phyloP scores from a whole-genome alignment of 1,140 invertebrate genomes.

The Aphelinus certus region DNA sequence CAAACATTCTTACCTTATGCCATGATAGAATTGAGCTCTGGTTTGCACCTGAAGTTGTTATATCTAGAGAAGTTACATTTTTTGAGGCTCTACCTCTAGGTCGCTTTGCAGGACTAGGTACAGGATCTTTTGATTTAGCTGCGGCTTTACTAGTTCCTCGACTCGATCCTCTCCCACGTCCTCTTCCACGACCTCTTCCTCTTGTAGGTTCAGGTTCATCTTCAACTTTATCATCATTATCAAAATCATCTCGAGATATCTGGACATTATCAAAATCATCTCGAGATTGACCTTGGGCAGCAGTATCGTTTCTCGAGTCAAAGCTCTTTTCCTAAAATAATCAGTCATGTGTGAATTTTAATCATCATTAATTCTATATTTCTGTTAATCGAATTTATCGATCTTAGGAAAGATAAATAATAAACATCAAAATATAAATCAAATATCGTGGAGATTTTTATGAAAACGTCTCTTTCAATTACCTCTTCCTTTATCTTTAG shows the following conservation, averaged over 20 bases:
- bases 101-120: slow-evolving; percentile 6
- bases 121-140: slow-evolving; percentile 6
- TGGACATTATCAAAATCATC: not conserved
- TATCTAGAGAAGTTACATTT: slow-evolving; percentile 3
- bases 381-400: not conserved
- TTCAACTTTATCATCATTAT: slow-evolving; percentile 19
- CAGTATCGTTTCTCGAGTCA: slow-evolving; percentile 34
- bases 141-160: not conserved
- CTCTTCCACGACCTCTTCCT: slow-evolving; percentile 44
- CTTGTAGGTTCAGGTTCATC: slow-evolving; percentile 28
- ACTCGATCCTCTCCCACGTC: slow-evolving; percentile 32
- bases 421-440: too few species aligned
- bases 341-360: too few species aligned
- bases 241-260: not conserved
- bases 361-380: slow-evolving; percentile 17
- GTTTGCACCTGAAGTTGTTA: slow-evolving; percentile 5
- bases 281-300: not conserved
- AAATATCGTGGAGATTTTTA: too few species aligned
- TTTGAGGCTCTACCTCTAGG: slow-evolving; percentile 8
- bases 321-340: slow-evolving; percentile 25
- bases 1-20: slow-evolving; percentile 5
- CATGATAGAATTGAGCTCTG: not conserved
- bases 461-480: not conserved
- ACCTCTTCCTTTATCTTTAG: slow-evolving; percentile 47
- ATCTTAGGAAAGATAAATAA: not conserved